Base-by-base conservation (phyloP, 1,140 invertebrate species). In the Drosophila miranda region DNA sequence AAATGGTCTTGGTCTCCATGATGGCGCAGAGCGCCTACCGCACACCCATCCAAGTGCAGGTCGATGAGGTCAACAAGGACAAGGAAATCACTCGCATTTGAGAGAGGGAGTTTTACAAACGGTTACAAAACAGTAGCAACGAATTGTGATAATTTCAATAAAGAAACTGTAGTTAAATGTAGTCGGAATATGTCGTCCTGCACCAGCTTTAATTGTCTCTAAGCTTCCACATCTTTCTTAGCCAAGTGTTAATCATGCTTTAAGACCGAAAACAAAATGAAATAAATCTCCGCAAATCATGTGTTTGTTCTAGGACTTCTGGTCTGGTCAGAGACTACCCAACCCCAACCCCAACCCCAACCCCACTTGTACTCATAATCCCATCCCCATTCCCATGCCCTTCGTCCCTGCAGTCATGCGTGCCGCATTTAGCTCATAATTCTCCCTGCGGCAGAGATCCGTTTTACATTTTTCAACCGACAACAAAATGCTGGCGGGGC, bases 1-100 rank as follows among this genome's bases (percentile, higher is more conserved):
- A 90, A 78, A 90, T 90, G 89, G 78, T 89, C 8, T 44, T 90
- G 48, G 83, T 90, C 6, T 90, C 89, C 14, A 76, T 90, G 68
- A 60, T 90, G 61, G 87, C 51, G 0, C 82, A 90, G 44, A 82
- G 84, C 42, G 83, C 89, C 9, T 90, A 90, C 48, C 82, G 79
- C n/a, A 73, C 61, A 0, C 89, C 89, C 9, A 59, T 73, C 42
- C 83, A 88, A 51, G 60, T 83, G 23, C 78, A 89, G 67, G 52
- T 83, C 43, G 84, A 89, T 56, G 75, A 81, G 58, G 48, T 49
- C 19, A 66, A 82, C 50, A 55, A 57, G 34, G 59, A 78, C 8
- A 69, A 63, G 46, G 44, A 70, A 51, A 26, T 56, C 16, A 54
- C 54, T 21, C 44, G 53, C 6, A 60, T 70, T 41, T 73, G 26